These are phyloP conservation scores for Drosophila ustulata DNA, from an alignment of 2,888 invertebrate species.

Conservation along the genomic window DNA sequence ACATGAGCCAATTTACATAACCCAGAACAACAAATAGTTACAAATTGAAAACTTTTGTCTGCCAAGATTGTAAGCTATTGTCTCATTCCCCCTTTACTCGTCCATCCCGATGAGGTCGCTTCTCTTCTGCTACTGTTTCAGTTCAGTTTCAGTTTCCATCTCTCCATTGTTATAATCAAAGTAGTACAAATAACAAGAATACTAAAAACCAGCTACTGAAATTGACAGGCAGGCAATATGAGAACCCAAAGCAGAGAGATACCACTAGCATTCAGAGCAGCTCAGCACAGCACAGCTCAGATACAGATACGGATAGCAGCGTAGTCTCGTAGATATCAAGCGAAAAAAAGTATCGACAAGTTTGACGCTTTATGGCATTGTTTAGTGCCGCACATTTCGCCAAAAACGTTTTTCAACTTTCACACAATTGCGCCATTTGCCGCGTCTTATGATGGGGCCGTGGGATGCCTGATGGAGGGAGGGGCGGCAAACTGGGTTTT, in stretches of 20 bases:
- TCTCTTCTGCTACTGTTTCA: constrained; percentile 1
- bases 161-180: constrained; percentile 76
- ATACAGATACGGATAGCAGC: constrained; percentile 20
- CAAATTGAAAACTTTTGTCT: constrained; percentile 77
- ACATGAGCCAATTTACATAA: constrained; percentile 74
- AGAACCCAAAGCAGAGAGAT: constrained; percentile 39
- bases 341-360: constrained; percentile 75
- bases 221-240: constrained; percentile 48
- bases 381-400: constrained; percentile 81
- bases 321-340: constrained; percentile 31
- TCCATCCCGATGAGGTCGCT: constrained; percentile 1
- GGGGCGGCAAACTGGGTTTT: constrained; percentile 8
- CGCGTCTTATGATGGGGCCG: constrained; percentile 58
- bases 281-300: constrained; percentile 43
- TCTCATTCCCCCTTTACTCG: constrained; percentile 35
- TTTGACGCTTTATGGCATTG: constrained; percentile 82
- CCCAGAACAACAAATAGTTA: constrained; percentile 80
- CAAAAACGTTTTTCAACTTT: constrained; percentile 81
- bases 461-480: too few species aligned
- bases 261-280: constrained; percentile 18
- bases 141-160: constrained; percentile 24
- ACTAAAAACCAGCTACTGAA: constrained; percentile 60
- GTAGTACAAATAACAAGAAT: constrained; percentile 74
- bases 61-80: constrained; percentile 80
- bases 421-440: constrained; percentile 82